Evolutionary conservation across 2,797 vertebrate species (phyloP).

Genomic region (Discoglossus pictus): DNA sequence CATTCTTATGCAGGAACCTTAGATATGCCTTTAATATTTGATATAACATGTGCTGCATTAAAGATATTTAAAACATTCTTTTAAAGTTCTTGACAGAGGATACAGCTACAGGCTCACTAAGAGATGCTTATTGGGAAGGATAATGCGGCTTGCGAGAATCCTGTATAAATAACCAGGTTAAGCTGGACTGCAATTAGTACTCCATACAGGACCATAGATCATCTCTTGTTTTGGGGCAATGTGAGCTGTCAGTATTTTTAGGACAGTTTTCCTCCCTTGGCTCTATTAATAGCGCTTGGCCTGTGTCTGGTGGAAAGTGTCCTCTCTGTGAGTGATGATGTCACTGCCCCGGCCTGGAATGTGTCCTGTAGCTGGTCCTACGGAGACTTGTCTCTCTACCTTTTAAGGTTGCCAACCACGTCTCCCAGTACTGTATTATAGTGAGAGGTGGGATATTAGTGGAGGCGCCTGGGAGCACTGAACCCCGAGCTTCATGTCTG

Average conservation of each 20-base stretch:
- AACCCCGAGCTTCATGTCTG: too few species aligned
- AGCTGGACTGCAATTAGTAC: background rate
- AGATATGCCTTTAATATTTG: too few species aligned
- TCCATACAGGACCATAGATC: background rate
- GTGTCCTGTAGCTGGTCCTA: slow-evolving; percentile 21
- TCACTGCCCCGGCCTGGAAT: slow-evolving; percentile 61
- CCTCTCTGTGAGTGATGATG: slow-evolving; percentile 60
- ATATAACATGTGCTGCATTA: too few species aligned
- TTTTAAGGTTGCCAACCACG: slow-evolving; percentile 53
- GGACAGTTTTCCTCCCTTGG: slow-evolving; percentile 62
- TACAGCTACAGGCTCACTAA: too few species aligned
- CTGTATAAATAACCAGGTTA: too few species aligned
- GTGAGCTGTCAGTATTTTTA: slow-evolving; percentile 77
- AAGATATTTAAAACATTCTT: too few species aligned
- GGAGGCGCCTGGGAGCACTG: too few species aligned
- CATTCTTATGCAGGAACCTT: too few species aligned
- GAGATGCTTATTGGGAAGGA: too few species aligned
- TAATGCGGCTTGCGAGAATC: too few species aligned
- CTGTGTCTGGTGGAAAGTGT: slow-evolving; percentile 69
- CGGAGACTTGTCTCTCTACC: slow-evolving; percentile 51
- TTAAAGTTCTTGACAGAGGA: too few species aligned
- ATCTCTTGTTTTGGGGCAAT: slow-evolving; percentile 16
- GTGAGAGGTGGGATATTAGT: too few species aligned
- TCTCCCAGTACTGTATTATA: background rate
- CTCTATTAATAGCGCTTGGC: slow-evolving; percentile 72